Conservation (phyloP, 2,888 invertebrate genomes). For the Microplitis deprimator region DNA sequence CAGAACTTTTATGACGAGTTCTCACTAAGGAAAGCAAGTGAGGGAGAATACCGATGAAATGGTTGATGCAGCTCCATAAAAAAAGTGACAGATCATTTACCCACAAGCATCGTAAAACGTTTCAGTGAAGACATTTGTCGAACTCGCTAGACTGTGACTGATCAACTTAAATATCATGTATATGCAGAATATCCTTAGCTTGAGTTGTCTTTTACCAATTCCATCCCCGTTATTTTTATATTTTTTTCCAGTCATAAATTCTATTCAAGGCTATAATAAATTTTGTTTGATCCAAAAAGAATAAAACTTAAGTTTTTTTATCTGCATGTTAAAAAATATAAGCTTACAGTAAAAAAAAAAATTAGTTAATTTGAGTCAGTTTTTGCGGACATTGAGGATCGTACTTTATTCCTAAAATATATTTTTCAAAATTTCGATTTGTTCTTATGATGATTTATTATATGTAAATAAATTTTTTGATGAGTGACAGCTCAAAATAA, state of each 20-base stretch:
- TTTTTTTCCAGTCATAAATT: conserved; percentile 5
- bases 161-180: neutral
- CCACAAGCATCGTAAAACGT: neutral
- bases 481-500: no score
- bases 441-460: no score
- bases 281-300: neutral
- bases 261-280: no score
- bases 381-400: no score
- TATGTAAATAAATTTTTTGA: no score
- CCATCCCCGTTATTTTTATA: neutral
- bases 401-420: no score
- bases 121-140: neutral
- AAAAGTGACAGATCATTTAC: neutral
- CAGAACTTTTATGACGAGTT: conserved; percentile 1
- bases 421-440: no score
- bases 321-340: no score
- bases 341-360: no score
- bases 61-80: neutral
- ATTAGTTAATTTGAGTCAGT: no score
- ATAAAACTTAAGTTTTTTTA: neutral
- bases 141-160: neutral
- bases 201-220: neutral
- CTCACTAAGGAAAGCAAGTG: conserved; percentile 3
- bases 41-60: neutral
- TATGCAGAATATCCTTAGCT: neutral